Evolutionary conservation across 2,888 invertebrate species (phyloP), one percentile per base, ranked within the genome.

Genomic region (Periphyllus acericola): DNA sequence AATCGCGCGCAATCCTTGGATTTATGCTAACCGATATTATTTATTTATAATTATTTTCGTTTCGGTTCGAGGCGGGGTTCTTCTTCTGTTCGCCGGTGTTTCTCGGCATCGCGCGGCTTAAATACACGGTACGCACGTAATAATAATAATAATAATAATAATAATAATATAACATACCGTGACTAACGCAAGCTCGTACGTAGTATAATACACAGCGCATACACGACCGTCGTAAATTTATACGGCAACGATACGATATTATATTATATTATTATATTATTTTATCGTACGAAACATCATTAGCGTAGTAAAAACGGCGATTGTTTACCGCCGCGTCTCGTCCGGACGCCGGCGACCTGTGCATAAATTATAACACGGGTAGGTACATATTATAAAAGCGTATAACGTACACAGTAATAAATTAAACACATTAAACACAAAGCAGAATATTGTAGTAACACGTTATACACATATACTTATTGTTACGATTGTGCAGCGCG

Each of bases 1-100:
- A 36, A 83, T 55, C 19, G 6, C 72, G n/a, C 55, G 36, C 55
- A 74, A 74, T 74, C 74, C 83, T 74, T 60, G 74, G 71, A 71
- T 32, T 71, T 71, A 83, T 36, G 29, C 32, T 75, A 74, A 74
- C 74, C 36, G 74, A 55, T 72, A 29, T 36, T 40, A 11, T 8
- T 75, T n/a, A 40, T 32, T 21, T 68, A 34, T 14, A 46, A 46
- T 14, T 46, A 46, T 46, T 46, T 46, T 11, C 14, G 46, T 72
- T 34, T 72, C 34, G 34, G 9, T 36, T 36, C 72, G 72, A 34
- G 34, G 34, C 34, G 34, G 19, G 8, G 19, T 19, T 21, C 34
- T 32, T 9, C 25, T 60, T 60, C 60, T 60, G 60, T 60, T 60
- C 17, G 34, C 21, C 32, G 21, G 5, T n/a, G 34, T 72, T 4